Conservation (phyloP, 2,888 invertebrate species). For the Tenthredo livida region DNA sequence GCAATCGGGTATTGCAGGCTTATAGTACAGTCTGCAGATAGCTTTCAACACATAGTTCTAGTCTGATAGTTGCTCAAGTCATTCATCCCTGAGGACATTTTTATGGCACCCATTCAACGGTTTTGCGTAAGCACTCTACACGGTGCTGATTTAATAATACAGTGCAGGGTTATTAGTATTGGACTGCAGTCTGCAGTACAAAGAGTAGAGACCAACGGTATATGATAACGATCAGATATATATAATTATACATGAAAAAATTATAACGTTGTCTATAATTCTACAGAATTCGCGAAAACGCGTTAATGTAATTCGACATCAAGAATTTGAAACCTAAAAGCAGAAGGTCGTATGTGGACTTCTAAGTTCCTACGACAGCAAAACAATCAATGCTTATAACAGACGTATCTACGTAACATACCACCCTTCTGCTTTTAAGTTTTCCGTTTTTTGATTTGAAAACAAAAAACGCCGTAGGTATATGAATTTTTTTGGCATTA, state of each 20-base stretch:
- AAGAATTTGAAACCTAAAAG: no score
- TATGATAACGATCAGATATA: not conserved
- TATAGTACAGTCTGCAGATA: not conserved
- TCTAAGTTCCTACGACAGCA: no score
- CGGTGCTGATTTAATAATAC: not conserved
- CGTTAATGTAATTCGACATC: no score
- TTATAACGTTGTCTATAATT: not conserved
- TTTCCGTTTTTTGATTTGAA: no score
- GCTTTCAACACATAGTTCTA: not conserved
- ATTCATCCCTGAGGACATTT: slow-evolving; percentile 21
- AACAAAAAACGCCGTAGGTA: no score
- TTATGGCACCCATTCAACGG: slow-evolving; percentile 25
- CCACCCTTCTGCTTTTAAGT: no score
- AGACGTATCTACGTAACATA: no score
- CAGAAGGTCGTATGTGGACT: no score
- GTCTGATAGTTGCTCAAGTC: slow-evolving; percentile 4
- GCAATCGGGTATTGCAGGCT: not conserved
- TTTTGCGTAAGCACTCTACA: slow-evolving; percentile 10
- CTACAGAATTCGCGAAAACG: not conserved
- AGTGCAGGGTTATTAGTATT: not conserved
- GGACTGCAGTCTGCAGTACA: not conserved
- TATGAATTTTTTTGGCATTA: not conserved
- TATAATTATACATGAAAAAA: not conserved
- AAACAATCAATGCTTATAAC: no score
- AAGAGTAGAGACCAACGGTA: not conserved